Base-by-base conservation (phyloP, 2,888 invertebrate genomes). In the Heliconius cydno region DNA sequence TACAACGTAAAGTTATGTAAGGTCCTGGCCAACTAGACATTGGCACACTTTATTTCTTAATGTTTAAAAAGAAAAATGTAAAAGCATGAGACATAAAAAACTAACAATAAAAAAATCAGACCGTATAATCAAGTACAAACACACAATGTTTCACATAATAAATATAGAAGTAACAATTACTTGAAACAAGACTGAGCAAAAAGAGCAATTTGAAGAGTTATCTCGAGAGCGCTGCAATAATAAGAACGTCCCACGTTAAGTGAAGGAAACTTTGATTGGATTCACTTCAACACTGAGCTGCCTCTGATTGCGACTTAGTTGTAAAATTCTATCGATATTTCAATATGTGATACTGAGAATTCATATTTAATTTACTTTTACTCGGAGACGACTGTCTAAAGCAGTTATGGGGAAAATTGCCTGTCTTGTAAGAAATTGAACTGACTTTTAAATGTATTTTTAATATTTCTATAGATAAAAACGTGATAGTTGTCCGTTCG, bases 251-350 rank as follows among this genome's bases (percentile, higher is more conserved):
- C 80, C 65, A 65, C 77, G 77, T 67, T 76, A 78, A 76, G 80
- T 77, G 79, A 82, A 82, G 79, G 81, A 81, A 82, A 84, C 79
- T 84, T 84, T 83, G 84, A 84, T 84, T 84, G 84, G 82, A 84
- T 84, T 82, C 82, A 80, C 79, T 80, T 71, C 60, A 77, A 60
- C 63, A 65, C 46, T 46, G 65, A 65, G 63, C 65, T 75, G 65
- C 65, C 65, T 30, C 65, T 75, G 75, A 65, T 75, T 75, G 41
- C 63, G 63, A 46, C 75, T 46, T 65, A 75, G 65, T 75, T 66
- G 19, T 46, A 28, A 75, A 65, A 75, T 41, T 28, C 75, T 46
- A 65, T 75, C 63, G 63, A 65, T 75, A 75, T 65, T 75, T 25
- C 28, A 75, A 65, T 75, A 75, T 75, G 60, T 73, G 73, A 60